A percentile compares a stretch with the other conserved stretches of the same genome.
These are phyloP conservation scores for Echinarachnius parma DNA, from an alignment of 53 echinoderm and acorn worm genomes.

Conservation along the genomic window DNA sequence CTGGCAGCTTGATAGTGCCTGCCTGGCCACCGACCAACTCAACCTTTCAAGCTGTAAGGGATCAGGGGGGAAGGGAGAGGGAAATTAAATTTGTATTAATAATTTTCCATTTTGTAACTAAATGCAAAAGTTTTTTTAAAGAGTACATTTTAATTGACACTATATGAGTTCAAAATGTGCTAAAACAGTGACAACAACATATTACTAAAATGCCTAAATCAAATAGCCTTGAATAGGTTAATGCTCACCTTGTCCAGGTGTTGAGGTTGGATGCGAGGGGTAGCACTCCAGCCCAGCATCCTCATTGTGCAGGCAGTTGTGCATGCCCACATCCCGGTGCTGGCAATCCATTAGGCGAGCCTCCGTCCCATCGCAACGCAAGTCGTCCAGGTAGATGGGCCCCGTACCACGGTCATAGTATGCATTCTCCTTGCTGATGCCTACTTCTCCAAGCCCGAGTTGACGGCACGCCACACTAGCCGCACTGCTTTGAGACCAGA, in stretches of 20 bases:
- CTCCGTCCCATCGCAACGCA: slow-evolving; percentile 35
- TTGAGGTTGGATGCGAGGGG: neutral
- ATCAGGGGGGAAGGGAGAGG: too few species aligned
- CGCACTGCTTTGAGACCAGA: neutral
- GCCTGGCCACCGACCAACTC: too few species aligned
- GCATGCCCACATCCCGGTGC: neutral
- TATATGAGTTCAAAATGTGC: too few species aligned
- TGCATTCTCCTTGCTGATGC: slow-evolving; percentile 2
- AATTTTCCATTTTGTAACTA: too few species aligned
- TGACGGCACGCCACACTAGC: slow-evolving; percentile 41
- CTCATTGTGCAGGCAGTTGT: slow-evolving; percentile 38
- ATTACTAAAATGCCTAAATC: too few species aligned
- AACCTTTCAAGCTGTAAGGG: too few species aligned
- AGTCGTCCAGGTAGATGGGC: slow-evolving; percentile 36
- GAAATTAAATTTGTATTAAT: too few species aligned
- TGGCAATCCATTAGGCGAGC: slow-evolving; percentile 13
- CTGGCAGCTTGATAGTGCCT: too few species aligned
- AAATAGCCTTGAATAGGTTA: too few species aligned
- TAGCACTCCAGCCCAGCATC: slow-evolving; percentile 44
- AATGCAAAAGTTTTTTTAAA: too few species aligned
- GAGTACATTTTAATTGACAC: too few species aligned
- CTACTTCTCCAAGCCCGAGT: slow-evolving; percentile 7
- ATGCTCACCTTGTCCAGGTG: neutral
- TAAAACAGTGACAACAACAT: too few species aligned
- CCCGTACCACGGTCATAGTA: slow-evolving; percentile 33